Conservation (phyloP, 2,888 invertebrate species). For the Punctoribates punctum region DNA sequence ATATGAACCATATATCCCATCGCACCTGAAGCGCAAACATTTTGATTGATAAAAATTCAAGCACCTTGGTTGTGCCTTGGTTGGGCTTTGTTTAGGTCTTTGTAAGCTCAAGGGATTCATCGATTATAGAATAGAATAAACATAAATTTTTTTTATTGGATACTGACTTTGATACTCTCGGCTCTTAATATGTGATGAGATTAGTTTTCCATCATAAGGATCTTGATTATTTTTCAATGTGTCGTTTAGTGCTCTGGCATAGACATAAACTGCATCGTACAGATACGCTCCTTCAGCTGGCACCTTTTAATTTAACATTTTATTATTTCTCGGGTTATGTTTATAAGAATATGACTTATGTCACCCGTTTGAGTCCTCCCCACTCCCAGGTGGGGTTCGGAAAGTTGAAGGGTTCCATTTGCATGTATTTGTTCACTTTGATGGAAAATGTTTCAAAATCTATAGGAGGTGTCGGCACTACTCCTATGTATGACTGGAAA, state of each 20-base stretch:
- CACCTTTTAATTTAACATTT: no score
- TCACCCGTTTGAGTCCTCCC: slow-evolving; percentile 72
- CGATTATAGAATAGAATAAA: no score
- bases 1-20: slow-evolving; percentile 79
- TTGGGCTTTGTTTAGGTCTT: slow-evolving; percentile 76
- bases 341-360: no score
- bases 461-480: slow-evolving; percentile 67
- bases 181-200: no score
- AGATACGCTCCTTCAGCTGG: slow-evolving; percentile 55
- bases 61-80: no score
- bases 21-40: slow-evolving; percentile 61
- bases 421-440: slow-evolving; percentile 76
- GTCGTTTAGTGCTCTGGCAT: slow-evolving; percentile 77
- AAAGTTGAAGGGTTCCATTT: slow-evolving; percentile 80
- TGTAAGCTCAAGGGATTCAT: no score
- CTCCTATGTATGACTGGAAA: slow-evolving; percentile 72
- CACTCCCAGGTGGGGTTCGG: slow-evolving; percentile 70
- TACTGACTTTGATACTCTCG: no score
- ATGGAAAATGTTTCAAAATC: slow-evolving; percentile 69
- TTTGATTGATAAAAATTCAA: slow-evolving; percentile 80
- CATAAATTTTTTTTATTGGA: no score
- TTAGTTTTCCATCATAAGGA: slow-evolving; percentile 75
- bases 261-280: slow-evolving; percentile 64
- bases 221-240: slow-evolving; percentile 58
- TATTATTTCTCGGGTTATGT: no score